phyloP scores from a whole-genome alignment of 2,113 vertebrate species.

The Gracilinanus agilis region DNA sequence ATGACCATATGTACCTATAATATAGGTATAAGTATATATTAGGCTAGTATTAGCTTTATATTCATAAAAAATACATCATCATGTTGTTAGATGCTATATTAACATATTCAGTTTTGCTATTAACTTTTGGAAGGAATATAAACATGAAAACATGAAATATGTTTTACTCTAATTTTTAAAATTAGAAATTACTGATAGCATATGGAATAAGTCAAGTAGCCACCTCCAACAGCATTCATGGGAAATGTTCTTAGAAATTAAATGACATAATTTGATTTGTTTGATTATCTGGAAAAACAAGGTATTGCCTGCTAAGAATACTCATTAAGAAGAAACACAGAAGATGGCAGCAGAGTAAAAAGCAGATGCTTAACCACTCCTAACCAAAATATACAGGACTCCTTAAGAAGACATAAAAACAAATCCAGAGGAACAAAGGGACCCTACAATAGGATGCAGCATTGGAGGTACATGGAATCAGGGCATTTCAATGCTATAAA shows the following conservation, averaged over 20 bases:
- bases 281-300: background rate
- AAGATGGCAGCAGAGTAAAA: too few species aligned
- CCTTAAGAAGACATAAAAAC: too few species aligned
- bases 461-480: too few species aligned
- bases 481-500: too few species aligned
- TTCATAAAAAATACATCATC: background rate
- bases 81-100: background rate
- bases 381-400: too few species aligned
- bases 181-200: background rate
- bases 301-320: background rate
- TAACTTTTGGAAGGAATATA: background rate
- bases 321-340: too few species aligned
- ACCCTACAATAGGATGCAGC: too few species aligned
- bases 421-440: too few species aligned
- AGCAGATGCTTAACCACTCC: too few species aligned
- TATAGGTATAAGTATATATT: background rate
- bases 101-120: background rate
- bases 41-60: background rate
- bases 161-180: background rate
- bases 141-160: background rate
- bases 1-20: background rate
- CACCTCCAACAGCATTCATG: background rate
- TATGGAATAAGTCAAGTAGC: background rate
- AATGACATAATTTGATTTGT: background rate
- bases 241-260: background rate